A percentile compares a stretch with the other conserved stretches of the same genome.
phyloP scores from a whole-genome alignment of 2,797 vertebrate species.

The Telmatherina bonti region DNA sequence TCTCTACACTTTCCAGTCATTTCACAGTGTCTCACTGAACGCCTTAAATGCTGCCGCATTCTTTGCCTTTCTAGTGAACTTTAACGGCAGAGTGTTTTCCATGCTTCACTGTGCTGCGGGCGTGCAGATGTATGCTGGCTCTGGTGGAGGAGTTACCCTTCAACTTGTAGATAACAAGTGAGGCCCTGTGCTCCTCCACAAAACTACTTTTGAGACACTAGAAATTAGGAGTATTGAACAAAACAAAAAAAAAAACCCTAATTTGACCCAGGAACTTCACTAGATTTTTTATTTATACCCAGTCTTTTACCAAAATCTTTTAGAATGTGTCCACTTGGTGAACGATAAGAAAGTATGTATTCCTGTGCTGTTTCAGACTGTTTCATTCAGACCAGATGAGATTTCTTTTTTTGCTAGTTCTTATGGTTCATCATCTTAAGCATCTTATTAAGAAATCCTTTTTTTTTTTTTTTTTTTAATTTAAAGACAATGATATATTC shows the following conservation, averaged over 20 bases:
- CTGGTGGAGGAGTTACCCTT: conserved; percentile 23
- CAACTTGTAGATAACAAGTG: conserved; percentile 30
- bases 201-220: conserved; percentile 18
- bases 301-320: conserved; percentile 18
- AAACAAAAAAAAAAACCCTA: conserved; percentile 34
- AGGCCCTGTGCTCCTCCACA: conserved; percentile 12
- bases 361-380: too few relatives aligned
- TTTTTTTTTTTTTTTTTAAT: too few relatives aligned
- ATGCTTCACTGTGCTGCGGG: conserved; percentile 25
- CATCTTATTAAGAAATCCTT: too few relatives aligned
- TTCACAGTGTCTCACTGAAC: conserved; percentile 8
- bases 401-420: not conserved
- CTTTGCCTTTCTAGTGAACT: conserved; percentile 25
- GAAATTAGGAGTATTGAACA: conserved; percentile 13
- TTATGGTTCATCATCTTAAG: not conserved
- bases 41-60: conserved; percentile 9
- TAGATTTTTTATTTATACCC: conserved; percentile 24
- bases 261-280: conserved; percentile 1
- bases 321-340: conserved; percentile 14
- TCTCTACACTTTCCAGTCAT: not conserved
- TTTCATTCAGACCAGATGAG: conserved; percentile 5
- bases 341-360: conserved; percentile 22
- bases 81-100: conserved; percentile 8
- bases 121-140: conserved; percentile 20
- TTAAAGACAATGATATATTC: not conserved